Percentiles rank a stretch among this genome's conserved stretches.
phyloP scores from a whole-genome alignment of 2,888 invertebrate genomes.

The Fabriciana adippe region DNA sequence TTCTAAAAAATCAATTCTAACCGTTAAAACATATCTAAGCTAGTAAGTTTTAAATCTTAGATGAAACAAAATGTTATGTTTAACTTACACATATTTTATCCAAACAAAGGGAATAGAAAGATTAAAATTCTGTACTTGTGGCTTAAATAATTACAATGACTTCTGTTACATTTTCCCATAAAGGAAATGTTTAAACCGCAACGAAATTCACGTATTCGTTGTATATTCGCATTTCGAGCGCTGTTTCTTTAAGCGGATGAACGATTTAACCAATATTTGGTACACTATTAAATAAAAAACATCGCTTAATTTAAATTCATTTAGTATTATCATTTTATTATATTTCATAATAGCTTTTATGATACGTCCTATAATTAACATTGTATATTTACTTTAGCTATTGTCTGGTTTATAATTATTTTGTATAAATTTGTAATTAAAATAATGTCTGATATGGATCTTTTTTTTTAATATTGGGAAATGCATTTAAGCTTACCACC shows the following conservation, averaged over 20 bases:
- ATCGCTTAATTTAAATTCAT: background rate
- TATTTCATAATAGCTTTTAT: conserved; percentile 10
- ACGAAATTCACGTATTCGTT: background rate
- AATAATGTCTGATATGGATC: too few species aligned
- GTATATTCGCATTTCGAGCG: background rate
- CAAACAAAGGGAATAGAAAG: background rate
- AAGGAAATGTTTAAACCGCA: conserved; percentile 6
- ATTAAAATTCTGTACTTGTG: conserved; percentile 13
- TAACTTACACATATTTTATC: background rate
- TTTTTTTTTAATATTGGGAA: too few species aligned
- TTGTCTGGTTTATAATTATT: background rate
- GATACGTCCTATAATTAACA: conserved; percentile 4
- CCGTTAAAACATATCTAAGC: too few species aligned
- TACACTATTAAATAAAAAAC: background rate
- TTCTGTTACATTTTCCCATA: conserved; percentile 6
- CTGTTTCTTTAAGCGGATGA: background rate
- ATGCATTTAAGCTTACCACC: too few species aligned
- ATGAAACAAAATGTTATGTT: too few species aligned
- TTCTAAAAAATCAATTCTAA: too few species aligned
- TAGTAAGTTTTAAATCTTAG: too few species aligned
- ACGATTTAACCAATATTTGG: background rate
- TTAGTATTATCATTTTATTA: conserved; percentile 11
- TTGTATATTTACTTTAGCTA: background rate
- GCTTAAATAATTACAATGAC: conserved; percentile 13
- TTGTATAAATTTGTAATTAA: background rate